Conservation (phyloP, 2,113 vertebrate species). For the Alligator sinensis region DNA sequence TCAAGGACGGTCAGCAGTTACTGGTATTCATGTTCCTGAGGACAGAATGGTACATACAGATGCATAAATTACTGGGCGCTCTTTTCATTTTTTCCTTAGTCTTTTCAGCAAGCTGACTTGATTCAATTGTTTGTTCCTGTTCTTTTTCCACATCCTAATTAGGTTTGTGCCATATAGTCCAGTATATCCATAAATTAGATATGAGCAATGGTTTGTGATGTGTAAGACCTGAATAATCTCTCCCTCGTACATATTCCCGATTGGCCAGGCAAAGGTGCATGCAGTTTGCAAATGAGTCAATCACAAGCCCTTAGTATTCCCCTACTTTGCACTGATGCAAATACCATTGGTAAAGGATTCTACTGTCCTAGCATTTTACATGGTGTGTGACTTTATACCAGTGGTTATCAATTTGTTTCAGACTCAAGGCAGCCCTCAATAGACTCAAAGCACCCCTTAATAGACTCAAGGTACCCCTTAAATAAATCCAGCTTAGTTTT, state of each 20-base stretch:
- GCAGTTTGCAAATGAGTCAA: background rate
- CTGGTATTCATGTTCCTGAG: background rate
- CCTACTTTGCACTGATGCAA: too few species aligned
- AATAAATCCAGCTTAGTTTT: too few species aligned
- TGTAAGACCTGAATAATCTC: background rate
- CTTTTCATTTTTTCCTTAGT: background rate
- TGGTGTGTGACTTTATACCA: too few species aligned
- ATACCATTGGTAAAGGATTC: too few species aligned
- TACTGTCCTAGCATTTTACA: too few species aligned
- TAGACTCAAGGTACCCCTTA: too few species aligned
- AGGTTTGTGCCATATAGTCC: constrained; percentile 23
- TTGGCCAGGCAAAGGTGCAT: background rate
- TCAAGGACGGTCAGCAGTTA: constrained; percentile 56
- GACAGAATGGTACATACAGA: background rate
- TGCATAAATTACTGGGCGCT: background rate
- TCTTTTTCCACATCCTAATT: background rate
- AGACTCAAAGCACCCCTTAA: too few species aligned
- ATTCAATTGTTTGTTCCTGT: background rate
- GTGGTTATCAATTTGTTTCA: too few species aligned
- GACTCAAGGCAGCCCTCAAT: too few species aligned
- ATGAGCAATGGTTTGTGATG: constrained; percentile 23
- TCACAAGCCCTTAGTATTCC: background rate
- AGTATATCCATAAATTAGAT: constrained; percentile 34
- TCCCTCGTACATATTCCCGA: background rate
- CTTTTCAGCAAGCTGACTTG: background rate